These are phyloP conservation scores for Oncorhynchus clarkii DNA, from an alignment of 2,113 vertebrate genomes.

Conservation along the genomic window DNA sequence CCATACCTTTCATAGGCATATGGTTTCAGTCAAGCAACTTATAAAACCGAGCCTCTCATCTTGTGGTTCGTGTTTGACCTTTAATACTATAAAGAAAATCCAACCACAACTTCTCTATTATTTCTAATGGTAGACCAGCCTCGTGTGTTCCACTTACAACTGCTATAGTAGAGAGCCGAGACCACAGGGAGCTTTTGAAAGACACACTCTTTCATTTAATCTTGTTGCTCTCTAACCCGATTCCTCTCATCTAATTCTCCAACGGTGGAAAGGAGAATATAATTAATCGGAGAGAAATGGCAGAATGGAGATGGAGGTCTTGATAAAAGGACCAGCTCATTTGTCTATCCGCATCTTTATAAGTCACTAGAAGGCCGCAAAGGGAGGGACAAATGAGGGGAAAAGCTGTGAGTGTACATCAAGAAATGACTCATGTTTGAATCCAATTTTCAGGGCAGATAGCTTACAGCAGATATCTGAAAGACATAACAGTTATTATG, in stretches of 20 bases:
- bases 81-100: no score
- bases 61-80: no score
- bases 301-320: conserved; percentile 51
- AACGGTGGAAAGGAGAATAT: conserved; percentile 44
- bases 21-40: no score
- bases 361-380: background rate
- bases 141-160: no score
- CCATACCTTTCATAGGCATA: no score
- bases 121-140: no score
- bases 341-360: conserved; percentile 1
- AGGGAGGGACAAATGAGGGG: conserved; percentile 15
- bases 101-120: no score
- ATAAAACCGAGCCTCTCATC: no score
- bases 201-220: conserved; percentile 54
- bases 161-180: no score
- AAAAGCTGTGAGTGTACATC: conserved; percentile 33
- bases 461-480: conserved; percentile 4
- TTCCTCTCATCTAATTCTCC: conserved; percentile 51
- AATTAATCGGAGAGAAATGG: conserved; percentile 50
- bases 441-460: conserved; percentile 28
- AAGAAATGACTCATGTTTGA: conserved; percentile 23
- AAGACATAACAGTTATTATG: conserved; percentile 2
- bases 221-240: conserved; percentile 55
- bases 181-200: conserved; percentile 38
- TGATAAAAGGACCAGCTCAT: conserved; percentile 43